Percentiles rank a stretch among this genome's conserved stretches.
These are phyloP conservation scores for Conus betulinus DNA, from an alignment of 1,140 invertebrate genomes.

Conservation along the genomic window DNA sequence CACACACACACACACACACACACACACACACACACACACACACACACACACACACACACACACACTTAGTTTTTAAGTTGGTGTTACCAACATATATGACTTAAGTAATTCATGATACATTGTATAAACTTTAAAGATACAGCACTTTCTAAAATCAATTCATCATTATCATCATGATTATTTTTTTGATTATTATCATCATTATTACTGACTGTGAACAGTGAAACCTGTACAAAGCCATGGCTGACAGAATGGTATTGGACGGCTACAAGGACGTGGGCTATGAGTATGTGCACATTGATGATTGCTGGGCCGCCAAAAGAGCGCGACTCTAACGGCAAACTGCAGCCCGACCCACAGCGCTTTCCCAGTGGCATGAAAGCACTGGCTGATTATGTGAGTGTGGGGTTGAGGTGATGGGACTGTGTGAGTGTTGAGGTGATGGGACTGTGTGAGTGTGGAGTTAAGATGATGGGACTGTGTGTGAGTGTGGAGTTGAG, in stretches of 20 bases:
- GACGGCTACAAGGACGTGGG: constrained; percentile 93
- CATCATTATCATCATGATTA: not conserved
- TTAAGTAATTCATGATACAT: too few species aligned
- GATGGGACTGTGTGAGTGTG: too few species aligned
- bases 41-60: too few species aligned
- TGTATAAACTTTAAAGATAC: too few species aligned
- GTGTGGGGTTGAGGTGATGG: constrained; percentile 57
- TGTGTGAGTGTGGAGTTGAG: too few species aligned
- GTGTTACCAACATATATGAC: too few species aligned
- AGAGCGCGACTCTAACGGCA: constrained; percentile 83
- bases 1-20: too few species aligned
- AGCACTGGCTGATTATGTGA: constrained; percentile 92
- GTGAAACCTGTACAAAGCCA: constrained; percentile 93
- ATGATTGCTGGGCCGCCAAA: constrained; percentile 95
- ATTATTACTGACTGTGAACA: constrained; percentile 71
- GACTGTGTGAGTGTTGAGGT: too few species aligned
- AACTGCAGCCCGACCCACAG: constrained; percentile 87
- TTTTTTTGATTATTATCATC: constrained; percentile 57
- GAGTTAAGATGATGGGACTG: too few species aligned
- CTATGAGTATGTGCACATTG: constrained; percentile 95
- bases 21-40: too few species aligned
- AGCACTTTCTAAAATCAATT: not conserved
- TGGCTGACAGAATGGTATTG: constrained; percentile 91
- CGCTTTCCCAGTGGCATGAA: constrained; percentile 95
- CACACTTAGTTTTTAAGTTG: too few species aligned